These are phyloP conservation scores for Calyptommatus sinebrachiatus DNA, from an alignment of 2,113 vertebrate genomes.

Conservation along the genomic window DNA sequence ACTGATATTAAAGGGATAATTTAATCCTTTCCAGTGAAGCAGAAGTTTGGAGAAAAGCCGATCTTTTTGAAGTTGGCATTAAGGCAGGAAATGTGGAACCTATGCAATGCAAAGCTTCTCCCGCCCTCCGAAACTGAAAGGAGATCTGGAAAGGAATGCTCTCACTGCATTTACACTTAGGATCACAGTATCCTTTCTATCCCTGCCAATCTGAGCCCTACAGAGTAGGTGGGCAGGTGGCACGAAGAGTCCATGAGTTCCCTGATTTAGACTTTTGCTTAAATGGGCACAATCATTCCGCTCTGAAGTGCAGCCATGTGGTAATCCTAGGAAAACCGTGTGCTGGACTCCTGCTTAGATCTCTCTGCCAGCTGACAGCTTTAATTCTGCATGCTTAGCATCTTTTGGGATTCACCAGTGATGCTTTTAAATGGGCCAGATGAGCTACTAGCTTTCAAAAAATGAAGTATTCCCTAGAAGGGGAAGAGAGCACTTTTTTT, in stretches of 20 bases:
- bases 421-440: slow-evolving; percentile 17
- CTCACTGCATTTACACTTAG: neutral
- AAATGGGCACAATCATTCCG: neutral
- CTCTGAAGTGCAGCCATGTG: slow-evolving; percentile 20
- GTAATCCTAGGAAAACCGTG: neutral
- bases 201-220: neutral
- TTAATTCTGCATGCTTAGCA: neutral
- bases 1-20: neutral
- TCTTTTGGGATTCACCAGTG: accelerated
- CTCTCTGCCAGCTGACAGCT: slow-evolving; percentile 6
- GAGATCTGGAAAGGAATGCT: neutral
- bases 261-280: neutral
- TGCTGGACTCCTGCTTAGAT: neutral
- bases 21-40: neutral
- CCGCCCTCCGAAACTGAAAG: neutral
- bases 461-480: slow-evolving; percentile 13
- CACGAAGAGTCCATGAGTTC: neutral
- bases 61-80: neutral
- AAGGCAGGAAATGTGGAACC: neutral
- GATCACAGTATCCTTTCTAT: neutral
- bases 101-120: neutral
- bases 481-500: neutral
- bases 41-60: neutral
- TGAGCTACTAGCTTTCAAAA: neutral
- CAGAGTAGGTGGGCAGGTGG: neutral